Evolutionary conservation across 2,113 vertebrate species (phyloP).

Genomic region (Callionymus lyra): DNA sequence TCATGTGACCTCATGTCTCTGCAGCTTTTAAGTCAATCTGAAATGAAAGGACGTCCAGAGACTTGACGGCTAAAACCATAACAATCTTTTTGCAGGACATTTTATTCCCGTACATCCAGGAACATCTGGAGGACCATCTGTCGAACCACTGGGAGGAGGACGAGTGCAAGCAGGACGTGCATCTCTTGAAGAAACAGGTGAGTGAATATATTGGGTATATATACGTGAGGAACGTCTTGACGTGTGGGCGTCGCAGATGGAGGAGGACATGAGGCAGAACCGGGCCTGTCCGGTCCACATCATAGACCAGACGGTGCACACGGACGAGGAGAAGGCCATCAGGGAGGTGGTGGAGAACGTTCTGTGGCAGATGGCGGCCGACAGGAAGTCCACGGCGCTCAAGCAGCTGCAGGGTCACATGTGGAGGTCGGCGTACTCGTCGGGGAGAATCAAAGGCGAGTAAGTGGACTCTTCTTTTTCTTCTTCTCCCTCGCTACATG

Average conservation of each 20-base stretch:
- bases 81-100: conserved; percentile 69
- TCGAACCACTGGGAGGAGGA: conserved; percentile 88
- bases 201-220: background rate
- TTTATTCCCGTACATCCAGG: conserved; percentile 87
- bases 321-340: conserved; percentile 77
- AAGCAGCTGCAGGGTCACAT: conserved; percentile 97
- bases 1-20: too few species aligned
- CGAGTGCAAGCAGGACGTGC: conserved; percentile 87
- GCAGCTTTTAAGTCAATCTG: too few species aligned
- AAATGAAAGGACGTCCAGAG: too few species aligned
- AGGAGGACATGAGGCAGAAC: conserved; percentile 80
- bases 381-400: conserved; percentile 89
- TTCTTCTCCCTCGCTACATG: background rate
- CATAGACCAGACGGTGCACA: conserved; percentile 69
- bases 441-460: conserved; percentile 87
- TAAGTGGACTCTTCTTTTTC: conserved; percentile 65
- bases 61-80: background rate
- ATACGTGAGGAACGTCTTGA: background rate
- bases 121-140: conserved; percentile 84
- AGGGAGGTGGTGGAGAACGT: conserved; percentile 83
- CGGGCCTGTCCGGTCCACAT: conserved; percentile 77
- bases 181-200: conserved; percentile 91
- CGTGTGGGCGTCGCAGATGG: conserved; percentile 64
- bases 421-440: conserved; percentile 82
- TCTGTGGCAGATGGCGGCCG: conserved; percentile 90